Evolutionary conservation across 1,140 invertebrate species (phyloP), one percentile per base, ranked within the genome.

Genomic region (Micrasema longulum): DNA sequence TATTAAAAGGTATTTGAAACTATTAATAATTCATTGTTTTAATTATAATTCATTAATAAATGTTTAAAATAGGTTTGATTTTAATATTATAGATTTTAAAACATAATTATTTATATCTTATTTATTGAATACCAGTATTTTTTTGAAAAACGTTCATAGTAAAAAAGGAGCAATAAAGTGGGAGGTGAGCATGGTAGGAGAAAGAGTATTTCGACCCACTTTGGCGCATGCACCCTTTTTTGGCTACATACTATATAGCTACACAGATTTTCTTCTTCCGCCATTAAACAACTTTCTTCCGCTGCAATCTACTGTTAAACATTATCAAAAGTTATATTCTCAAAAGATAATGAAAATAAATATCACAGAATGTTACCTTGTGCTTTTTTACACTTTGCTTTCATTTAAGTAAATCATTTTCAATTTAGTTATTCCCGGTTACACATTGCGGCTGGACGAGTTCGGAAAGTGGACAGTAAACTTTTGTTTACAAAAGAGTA

Each of bases 261-360:
- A 35, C 69, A 60, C 72, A 64, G 68, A 70, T 74, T 74, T 70
- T 63, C 63, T 74, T 71, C 52, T 74, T 50, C 73, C 50, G 36
- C 50, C 64, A 26, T 23, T 69, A 45, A 47, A 20, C 60, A 73
- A 69, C 66, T 55, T 65, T 69, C 63, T 68, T 69, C 41, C 45
- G 47, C 36, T 60, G 55, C 55, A 60, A 10, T 43, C 26, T 16
- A 22, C 4, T 5, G 35, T 14, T 3, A 41, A 10, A 60, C 48
- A 22, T 47, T 22, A 52, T 52, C 14, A 20, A 60, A 60, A 53
- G 18, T 16, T 43, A 5, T 10, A n/a, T 36, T 60, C 41, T 22
- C 3, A 20, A 60, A 60, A 2, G n/a, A 53, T 2, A n/a, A n/a
- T n/a, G 1, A 60, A 60, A 16, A 36, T 22, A 0, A 1, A 10